Conservation (phyloP, 2,888 invertebrate species). For the Microctonus hyperodae region DNA sequence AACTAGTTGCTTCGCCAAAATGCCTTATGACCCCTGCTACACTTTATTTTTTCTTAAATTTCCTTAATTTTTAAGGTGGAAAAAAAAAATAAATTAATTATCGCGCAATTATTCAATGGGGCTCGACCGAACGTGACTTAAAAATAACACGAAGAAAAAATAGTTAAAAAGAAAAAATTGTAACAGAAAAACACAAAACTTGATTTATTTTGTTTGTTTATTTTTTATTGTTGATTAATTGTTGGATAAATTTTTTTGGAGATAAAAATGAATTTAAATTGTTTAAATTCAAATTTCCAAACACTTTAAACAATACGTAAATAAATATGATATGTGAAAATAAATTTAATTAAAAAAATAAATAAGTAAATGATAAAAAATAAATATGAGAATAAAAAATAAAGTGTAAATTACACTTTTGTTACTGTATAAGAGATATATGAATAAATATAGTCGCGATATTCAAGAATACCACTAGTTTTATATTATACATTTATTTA, state of each 20-base stretch:
- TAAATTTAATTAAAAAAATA: background rate
- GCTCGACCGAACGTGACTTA: background rate
- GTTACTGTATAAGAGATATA: slow-evolving; percentile 19
- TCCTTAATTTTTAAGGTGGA: background rate
- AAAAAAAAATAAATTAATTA: too few relatives aligned
- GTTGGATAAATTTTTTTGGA: background rate
- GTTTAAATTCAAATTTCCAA: background rate
- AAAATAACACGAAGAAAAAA: background rate
- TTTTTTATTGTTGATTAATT: background rate
- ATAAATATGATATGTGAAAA: background rate
- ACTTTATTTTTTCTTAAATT: background rate
- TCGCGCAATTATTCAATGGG: background rate
- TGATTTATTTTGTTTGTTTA: background rate
- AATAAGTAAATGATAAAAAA: background rate
- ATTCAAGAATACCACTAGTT: background rate
- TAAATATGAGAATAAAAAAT: slow-evolving; percentile 10
- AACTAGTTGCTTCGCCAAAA: background rate
- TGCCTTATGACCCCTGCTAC: background rate
- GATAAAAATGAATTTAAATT: background rate
- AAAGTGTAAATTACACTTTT: background rate
- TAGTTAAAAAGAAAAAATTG: background rate
- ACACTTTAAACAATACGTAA: background rate
- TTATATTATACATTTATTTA: slow-evolving; percentile 1
- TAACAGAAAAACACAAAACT: background rate
- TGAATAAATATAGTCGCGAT: slow-evolving; percentile 19